Conservation (phyloP, 2,888 invertebrate species). For the Oasisia sp. region DNA sequence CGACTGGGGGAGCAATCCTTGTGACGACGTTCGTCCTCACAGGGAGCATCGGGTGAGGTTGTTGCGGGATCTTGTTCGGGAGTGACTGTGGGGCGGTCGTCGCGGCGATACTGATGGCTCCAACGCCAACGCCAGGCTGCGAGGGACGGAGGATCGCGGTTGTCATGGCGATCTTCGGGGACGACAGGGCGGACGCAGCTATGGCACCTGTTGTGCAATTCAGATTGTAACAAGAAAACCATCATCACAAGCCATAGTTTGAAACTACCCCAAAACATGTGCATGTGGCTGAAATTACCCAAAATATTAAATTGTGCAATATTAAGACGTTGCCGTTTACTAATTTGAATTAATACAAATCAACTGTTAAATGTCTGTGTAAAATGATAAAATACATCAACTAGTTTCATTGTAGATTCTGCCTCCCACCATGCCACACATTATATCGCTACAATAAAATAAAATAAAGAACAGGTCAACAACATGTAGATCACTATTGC, state of each 20-base stretch:
- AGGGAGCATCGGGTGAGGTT: neutral
- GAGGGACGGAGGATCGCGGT: neutral
- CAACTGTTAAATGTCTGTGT: too few relatives aligned
- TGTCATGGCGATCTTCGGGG: neutral
- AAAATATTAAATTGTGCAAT: too few relatives aligned
- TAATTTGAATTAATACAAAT: too few relatives aligned
- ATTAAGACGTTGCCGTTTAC: too few relatives aligned
- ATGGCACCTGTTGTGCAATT: neutral
- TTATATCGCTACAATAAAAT: too few relatives aligned
- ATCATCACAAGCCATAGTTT: neutral
- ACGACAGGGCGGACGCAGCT: neutral
- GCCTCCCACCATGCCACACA: too few relatives aligned
- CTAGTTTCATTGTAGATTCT: too few relatives aligned
- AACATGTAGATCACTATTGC: too few relatives aligned
- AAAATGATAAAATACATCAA: too few relatives aligned
- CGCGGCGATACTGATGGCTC: neutral
- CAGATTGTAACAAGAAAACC: neutral
- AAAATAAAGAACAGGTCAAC: too few relatives aligned
- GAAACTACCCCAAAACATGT: too few relatives aligned
- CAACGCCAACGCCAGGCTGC: neutral
- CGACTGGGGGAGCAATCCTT: constrained; percentile 5
- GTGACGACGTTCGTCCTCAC: neutral
- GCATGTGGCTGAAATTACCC: too few relatives aligned
- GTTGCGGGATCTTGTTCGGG: neutral
- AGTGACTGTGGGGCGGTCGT: neutral